These are phyloP conservation scores for Magallana nippona DNA, from an alignment of 2,888 invertebrate genomes.

Conservation along the genomic window DNA sequence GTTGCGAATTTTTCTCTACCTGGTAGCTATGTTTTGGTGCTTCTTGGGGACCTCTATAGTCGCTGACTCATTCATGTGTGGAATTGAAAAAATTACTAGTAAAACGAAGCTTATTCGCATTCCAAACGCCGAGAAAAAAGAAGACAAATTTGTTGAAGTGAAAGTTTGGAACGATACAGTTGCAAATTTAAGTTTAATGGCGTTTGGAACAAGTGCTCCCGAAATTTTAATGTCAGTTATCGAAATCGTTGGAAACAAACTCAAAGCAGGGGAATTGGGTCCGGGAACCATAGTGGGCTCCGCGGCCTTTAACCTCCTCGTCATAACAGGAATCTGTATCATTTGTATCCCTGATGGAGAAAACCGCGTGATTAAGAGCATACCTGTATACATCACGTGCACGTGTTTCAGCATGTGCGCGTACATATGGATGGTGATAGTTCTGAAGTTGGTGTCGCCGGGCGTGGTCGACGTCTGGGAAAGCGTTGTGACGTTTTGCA, in stretches of 20 bases:
- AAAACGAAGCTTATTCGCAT: slow-evolving; percentile 81
- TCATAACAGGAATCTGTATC: slow-evolving; percentile 82
- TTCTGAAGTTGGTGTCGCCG: slow-evolving; percentile 80
- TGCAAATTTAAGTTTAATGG: slow-evolving; percentile 83
- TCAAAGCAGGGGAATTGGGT: slow-evolving; percentile 81
- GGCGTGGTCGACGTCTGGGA: slow-evolving; percentile 83
- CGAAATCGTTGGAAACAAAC: slow-evolving; percentile 80
- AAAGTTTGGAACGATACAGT: slow-evolving; percentile 84
- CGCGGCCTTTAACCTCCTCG: slow-evolving; percentile 83
- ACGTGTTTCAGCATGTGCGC: slow-evolving; percentile 81
- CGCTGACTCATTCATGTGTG: slow-evolving; percentile 84
- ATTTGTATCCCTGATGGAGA: slow-evolving; percentile 80
- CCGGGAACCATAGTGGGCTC: slow-evolving; percentile 84
- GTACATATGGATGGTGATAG: slow-evolving; percentile 83
- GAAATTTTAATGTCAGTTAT: slow-evolving; percentile 82
- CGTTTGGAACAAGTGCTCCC: slow-evolving; percentile 83
- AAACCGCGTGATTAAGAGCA: slow-evolving; percentile 78
- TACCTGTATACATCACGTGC: slow-evolving; percentile 80
- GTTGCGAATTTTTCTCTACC: slow-evolving; percentile 81
- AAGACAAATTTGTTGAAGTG: slow-evolving; percentile 81
- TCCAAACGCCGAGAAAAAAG: slow-evolving; percentile 65
- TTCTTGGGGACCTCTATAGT: slow-evolving; percentile 84
- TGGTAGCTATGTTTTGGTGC: slow-evolving; percentile 82
- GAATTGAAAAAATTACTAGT: slow-evolving; percentile 83
- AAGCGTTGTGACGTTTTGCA: slow-evolving; percentile 82